Evolutionary conservation across 2,888 invertebrate genomes (phyloP).

Genomic region (Diabrotica balteata): DNA sequence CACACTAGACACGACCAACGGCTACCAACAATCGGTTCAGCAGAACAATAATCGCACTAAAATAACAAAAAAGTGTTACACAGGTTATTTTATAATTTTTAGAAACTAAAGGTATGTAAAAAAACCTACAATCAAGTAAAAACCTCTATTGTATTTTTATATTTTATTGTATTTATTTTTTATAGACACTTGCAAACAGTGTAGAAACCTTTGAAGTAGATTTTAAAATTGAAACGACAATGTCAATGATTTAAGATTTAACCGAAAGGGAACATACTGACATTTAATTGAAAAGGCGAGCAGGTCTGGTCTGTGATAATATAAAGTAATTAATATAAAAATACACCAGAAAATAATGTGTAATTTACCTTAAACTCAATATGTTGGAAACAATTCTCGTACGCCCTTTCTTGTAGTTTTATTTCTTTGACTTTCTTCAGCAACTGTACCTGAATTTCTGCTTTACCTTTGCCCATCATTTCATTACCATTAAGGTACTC

Average conservation of each 20-base stretch:
- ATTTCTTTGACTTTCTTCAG: slow-evolving; percentile 60
- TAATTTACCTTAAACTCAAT: slow-evolving; percentile 59
- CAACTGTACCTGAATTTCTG: slow-evolving; percentile 54
- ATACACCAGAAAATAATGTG: no score
- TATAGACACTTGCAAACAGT: no score
- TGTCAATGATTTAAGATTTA: no score
- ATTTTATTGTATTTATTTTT: no score
- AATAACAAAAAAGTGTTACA: slow-evolving; percentile 38
- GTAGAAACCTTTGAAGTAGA: no score
- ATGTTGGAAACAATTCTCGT: slow-evolving; percentile 49
- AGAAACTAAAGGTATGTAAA: neutral
- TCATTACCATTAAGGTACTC: slow-evolving; percentile 38
- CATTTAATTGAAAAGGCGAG: no score
- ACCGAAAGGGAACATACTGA: no score
- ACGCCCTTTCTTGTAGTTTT: slow-evolving; percentile 53
- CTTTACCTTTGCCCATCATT: slow-evolving; percentile 34
- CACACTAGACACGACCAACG: slow-evolving; percentile 78
- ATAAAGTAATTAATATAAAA: no score
- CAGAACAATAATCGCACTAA: slow-evolving; percentile 71
- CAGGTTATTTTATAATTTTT: neutral
- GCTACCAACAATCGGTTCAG: slow-evolving; percentile 69
- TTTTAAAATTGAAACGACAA: no score
- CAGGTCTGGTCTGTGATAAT: no score
- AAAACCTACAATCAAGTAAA: no score
- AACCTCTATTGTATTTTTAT: no score